Evolutionary conservation across 2,113 vertebrate species (phyloP).

Genomic region (Saimiri boliviensis): DNA sequence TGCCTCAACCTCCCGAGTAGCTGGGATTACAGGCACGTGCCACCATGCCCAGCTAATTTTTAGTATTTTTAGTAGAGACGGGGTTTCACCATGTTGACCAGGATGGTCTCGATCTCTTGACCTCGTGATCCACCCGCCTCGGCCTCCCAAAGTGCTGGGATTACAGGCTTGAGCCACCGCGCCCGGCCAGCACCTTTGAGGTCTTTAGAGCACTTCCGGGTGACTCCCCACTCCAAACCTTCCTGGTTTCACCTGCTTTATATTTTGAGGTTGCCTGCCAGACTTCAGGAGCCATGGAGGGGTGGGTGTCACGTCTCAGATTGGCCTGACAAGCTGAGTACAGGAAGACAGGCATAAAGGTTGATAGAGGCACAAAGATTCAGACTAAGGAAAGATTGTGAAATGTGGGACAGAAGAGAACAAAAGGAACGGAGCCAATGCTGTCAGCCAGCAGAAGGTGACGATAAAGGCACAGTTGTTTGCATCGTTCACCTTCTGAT

Average conservation of each 20-base stretch:
- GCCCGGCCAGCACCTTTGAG: background rate
- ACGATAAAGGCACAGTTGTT: background rate
- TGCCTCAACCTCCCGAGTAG: too few relatives aligned
- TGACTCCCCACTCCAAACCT: background rate
- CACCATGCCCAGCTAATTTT: too few relatives aligned
- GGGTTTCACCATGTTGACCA: too few relatives aligned
- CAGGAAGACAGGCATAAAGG: background rate
- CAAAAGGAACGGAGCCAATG: background rate
- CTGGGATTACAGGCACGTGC: too few relatives aligned
- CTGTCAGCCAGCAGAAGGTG: background rate
- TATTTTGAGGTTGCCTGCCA: background rate
- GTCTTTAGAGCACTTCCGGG: background rate
- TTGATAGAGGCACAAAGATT: background rate
- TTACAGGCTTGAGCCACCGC: too few relatives aligned
- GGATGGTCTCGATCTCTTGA: too few relatives aligned
- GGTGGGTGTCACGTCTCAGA: background rate
- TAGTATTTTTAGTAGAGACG: too few relatives aligned
- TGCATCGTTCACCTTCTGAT: background rate
- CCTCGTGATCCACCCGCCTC: too few relatives aligned
- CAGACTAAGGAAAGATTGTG: background rate
- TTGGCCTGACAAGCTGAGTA: background rate
- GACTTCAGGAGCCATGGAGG: background rate
- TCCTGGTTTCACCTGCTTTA: background rate
- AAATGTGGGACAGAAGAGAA: background rate
- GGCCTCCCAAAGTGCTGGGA: too few relatives aligned